phyloP scores from a whole-genome alignment of 2,888 invertebrate species.

The Aricia artaxerxes region DNA sequence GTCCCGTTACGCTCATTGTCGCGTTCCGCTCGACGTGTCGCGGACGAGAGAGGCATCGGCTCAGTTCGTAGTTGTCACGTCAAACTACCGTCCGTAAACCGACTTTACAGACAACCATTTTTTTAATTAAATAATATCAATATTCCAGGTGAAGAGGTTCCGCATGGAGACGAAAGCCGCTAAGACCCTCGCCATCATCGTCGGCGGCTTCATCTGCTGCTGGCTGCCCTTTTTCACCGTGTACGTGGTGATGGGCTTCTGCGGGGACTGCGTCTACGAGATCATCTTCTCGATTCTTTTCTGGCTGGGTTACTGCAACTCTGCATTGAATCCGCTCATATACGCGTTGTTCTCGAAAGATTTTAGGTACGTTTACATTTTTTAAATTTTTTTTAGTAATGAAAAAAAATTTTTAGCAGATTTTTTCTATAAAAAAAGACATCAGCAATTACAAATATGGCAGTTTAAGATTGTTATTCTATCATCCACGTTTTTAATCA shows the following conservation, averaged over 20 bases:
- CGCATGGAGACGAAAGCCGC: constrained; percentile 98
- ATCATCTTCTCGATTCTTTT: constrained; percentile 94
- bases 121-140: background rate
- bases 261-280: constrained; percentile 90
- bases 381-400: background rate
- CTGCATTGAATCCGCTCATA: constrained; percentile 96
- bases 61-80: too few relatives aligned
- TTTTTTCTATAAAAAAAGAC: too few relatives aligned
- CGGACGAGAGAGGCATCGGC: too few relatives aligned
- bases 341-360: constrained; percentile 97
- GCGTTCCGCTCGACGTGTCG: too few relatives aligned
- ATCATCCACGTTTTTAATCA: too few relatives aligned
- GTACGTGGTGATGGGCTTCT: constrained; percentile 94
- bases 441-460: too few relatives aligned
- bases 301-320: constrained; percentile 99
- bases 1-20: too few relatives aligned
- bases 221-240: constrained; percentile 99
- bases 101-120: too few relatives aligned
- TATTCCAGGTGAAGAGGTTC: constrained; percentile 90
- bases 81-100: too few relatives aligned
- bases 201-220: constrained; percentile 97
- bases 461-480: too few relatives aligned
- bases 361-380: constrained; percentile 76
- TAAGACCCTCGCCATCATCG: constrained; percentile 97
- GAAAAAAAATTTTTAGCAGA: too few relatives aligned